A percentile compares a stretch with the other conserved stretches of the same genome.
phyloP scores from a whole-genome alignment of 2,888 invertebrate species.

The Hypomecis atomaria region DNA sequence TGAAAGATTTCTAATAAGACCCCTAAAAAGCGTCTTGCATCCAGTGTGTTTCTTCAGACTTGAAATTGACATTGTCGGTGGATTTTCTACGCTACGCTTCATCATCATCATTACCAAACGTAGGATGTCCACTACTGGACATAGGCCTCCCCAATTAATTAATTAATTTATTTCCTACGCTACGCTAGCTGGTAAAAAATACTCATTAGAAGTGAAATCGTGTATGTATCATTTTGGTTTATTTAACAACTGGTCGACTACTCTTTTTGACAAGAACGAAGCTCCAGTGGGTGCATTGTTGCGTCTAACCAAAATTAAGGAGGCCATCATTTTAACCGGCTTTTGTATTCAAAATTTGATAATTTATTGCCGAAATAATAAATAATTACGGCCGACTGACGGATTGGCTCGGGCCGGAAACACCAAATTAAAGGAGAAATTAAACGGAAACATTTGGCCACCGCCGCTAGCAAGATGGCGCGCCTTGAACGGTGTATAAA shows the following conservation, averaged over 20 bases:
- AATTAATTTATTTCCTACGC: no score
- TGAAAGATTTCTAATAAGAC: no score
- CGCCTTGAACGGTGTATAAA: slow-evolving; percentile 41
- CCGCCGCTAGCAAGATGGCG: slow-evolving; percentile 84
- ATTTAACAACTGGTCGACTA: neutral
- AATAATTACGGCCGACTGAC: slow-evolving; percentile 82
- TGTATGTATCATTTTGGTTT: neutral
- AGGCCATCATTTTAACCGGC: slow-evolving; percentile 73
- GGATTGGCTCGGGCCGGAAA: slow-evolving; percentile 82
- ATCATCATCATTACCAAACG: no score
- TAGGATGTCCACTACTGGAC: no score
- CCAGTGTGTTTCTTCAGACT: no score
- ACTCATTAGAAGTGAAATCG: neutral
- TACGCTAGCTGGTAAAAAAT: no score
- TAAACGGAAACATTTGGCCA: slow-evolving; percentile 85
- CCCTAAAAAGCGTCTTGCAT: no score
- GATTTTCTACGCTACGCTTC: no score
- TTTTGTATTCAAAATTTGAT: slow-evolving; percentile 83
- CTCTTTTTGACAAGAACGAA: slow-evolving; percentile 26
- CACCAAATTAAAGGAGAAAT: slow-evolving; percentile 84
- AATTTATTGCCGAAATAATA: slow-evolving; percentile 85
- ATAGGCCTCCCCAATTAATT: no score
- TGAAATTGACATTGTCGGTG: no score
- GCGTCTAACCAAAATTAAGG: slow-evolving; percentile 74
- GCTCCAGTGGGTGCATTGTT: slow-evolving; percentile 54